Evolutionary conservation across 2,113 vertebrate genomes (phyloP).

Genomic region (Blennius ocellaris): DNA sequence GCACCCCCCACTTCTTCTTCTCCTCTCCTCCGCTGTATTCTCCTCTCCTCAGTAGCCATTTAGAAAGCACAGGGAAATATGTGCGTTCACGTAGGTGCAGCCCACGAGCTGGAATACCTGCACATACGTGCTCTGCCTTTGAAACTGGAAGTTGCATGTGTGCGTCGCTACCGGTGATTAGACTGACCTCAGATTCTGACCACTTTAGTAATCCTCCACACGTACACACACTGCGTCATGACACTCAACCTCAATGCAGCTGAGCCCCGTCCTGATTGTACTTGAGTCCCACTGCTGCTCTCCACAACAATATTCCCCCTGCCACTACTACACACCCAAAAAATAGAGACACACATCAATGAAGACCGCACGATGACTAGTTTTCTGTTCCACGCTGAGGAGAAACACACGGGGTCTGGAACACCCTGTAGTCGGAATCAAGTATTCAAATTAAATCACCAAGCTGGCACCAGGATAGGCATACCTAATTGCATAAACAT

Average conservation of each 20-base stretch:
- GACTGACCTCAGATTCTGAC: slow-evolving; percentile 42
- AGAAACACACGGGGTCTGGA: slow-evolving; percentile 46
- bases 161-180: slow-evolving; percentile 55
- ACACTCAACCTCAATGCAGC: slow-evolving; percentile 44
- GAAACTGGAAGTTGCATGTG: slow-evolving; percentile 7
- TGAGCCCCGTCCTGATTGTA: slow-evolving; percentile 61
- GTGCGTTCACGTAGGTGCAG: slow-evolving; percentile 7
- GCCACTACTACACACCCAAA: slow-evolving; percentile 62
- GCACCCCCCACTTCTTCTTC: slow-evolving; percentile 70
- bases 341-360: slow-evolving; percentile 62
- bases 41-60: slow-evolving; percentile 63
- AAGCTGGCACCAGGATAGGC: slow-evolving; percentile 42
- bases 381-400: slow-evolving; percentile 52
- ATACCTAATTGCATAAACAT: slow-evolving; percentile 53
- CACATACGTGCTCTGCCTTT: background rate
- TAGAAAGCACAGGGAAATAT: slow-evolving; percentile 42
- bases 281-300: slow-evolving; percentile 40
- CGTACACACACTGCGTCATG: slow-evolving; percentile 26
- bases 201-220: slow-evolving; percentile 46
- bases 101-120: background rate
- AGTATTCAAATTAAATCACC: slow-evolving; percentile 56
- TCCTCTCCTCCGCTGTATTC: slow-evolving; percentile 56
- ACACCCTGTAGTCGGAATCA: slow-evolving; percentile 52
- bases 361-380: slow-evolving; percentile 41
- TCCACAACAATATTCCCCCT: slow-evolving; percentile 60